Conservation (phyloP, 2,797 vertebrate species). For the Pseudochaenichthys georgianus region DNA sequence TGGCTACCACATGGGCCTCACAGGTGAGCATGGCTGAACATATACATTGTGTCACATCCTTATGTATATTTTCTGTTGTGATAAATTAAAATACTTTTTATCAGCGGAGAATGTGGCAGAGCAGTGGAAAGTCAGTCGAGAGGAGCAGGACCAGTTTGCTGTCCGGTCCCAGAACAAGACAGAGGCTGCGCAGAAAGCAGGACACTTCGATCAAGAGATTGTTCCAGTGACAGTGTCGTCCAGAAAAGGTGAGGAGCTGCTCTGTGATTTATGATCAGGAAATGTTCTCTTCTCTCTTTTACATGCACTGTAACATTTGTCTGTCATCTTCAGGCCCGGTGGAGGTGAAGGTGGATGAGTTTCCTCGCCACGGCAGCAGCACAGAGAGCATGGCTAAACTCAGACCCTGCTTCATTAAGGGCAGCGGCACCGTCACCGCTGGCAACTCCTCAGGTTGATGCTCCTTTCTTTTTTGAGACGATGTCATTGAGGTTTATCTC, state of each 20-base stretch:
- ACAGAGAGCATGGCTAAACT: slow-evolving; percentile 89
- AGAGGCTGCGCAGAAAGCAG: slow-evolving; percentile 93
- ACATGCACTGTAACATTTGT: not conserved
- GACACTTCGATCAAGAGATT: slow-evolving; percentile 93
- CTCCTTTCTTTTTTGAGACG: not conserved
- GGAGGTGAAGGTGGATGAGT: slow-evolving; percentile 92
- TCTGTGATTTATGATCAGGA: not conserved
- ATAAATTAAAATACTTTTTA: not conserved
- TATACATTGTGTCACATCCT: not conserved
- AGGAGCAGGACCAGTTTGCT: slow-evolving; percentile 91
- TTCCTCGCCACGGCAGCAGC: slow-evolving; percentile 92
- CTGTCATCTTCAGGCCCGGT: slow-evolving; percentile 82
- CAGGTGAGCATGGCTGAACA: slow-evolving; percentile 79
- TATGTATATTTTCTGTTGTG: not conserved
- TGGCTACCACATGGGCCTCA: slow-evolving; percentile 95
- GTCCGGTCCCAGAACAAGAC: slow-evolving; percentile 91
- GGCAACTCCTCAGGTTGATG: slow-evolving; percentile 93
- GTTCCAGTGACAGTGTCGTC: slow-evolving; percentile 91
- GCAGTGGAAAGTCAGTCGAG: slow-evolving; percentile 90
- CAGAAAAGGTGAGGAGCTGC: slow-evolving; percentile 89
- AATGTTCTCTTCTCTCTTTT: not conserved
- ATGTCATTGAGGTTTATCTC: not conserved
- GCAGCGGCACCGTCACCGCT: slow-evolving; percentile 93
- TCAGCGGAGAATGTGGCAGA: slow-evolving; percentile 97
- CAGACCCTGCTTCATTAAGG: slow-evolving; percentile 91